These are phyloP conservation scores for Dipodomys stephensi DNA, from an alignment of 2,113 vertebrate genomes.

Conservation along the genomic window DNA sequence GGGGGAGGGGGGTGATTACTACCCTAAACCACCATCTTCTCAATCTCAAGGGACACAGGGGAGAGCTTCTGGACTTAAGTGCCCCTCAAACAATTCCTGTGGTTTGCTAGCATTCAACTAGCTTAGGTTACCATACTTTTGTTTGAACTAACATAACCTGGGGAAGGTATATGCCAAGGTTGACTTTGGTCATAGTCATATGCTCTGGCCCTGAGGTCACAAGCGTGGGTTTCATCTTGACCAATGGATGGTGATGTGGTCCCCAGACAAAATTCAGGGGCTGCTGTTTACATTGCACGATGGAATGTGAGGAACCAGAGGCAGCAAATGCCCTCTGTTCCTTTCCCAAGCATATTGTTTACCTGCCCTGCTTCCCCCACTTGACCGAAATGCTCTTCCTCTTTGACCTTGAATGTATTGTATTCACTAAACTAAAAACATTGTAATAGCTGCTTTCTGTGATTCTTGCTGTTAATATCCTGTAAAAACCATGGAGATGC, in stretches of 20 bases:
- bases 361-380: neutral
- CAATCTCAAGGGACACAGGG: neutral
- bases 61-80: neutral
- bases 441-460: neutral
- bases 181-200: neutral
- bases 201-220: neutral
- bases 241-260: neutral
- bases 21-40: neutral
- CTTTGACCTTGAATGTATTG: neutral
- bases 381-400: neutral
- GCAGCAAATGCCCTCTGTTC: neutral
- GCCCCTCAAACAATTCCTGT: no score
- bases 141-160: neutral
- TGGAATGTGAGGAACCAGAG: neutral
- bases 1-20: no score
- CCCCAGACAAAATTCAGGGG: constrained; percentile 10
- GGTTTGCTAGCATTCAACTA: neutral
- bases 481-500: neutral
- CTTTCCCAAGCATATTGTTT: neutral
- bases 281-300: neutral
- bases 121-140: neutral
- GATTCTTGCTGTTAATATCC: neutral
- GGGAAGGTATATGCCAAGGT: neutral
- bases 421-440: neutral
- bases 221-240: neutral